Evolutionary conservation across 2,888 invertebrate genomes (phyloP), one percentile per base, ranked within the genome.

Genomic region (Eulithis testata): DNA sequence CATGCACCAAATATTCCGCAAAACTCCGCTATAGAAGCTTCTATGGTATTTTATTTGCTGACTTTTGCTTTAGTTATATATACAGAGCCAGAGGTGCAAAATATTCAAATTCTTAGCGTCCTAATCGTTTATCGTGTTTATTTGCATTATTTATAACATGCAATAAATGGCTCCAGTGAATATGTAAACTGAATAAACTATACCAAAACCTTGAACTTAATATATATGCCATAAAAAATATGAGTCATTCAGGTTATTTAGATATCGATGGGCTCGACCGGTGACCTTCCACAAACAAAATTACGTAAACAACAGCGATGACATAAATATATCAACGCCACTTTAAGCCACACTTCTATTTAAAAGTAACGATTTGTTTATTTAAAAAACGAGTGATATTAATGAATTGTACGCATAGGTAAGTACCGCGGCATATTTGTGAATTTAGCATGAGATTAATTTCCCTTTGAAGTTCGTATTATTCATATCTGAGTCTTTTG

Each of bases 81-180:
- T 65, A 65, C 57, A 60, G 31, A 59, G 44, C 60, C 57, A 60
- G 31, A 59, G 44, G 45, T 60, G 52, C 31, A 27, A 12, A 49
- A 57, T 47, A 36, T 14, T 47, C 36, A 11, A 27, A 21, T 31
- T 43, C 43, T n/a, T 9, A 27, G 7, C 9, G 36, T 50, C 5
- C 14, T 27, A 7, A 37, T 37, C 27, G 5, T 43, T 49, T 50
- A 11, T 43, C 3, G 31, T 52, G 36, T 59, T 14, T 50, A 5
- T 53, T 67, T 60, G 62, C 70, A 72, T 66, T 66, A 59, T 73
- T 69, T 73, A 74, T 77, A 79, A 73, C 80, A 80, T 79, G 65
- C 70, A 62, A 69, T 71, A 62, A 68, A 59, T 65, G 44, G 70
- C 66, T 68, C 58, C 27, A 54, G 66, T 58, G 54, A 58, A 57